These are phyloP conservation scores for Hydrozoanthus gracilis DNA, from an alignment of 92 coral and sea anemone species.

Conservation along the genomic window DNA sequence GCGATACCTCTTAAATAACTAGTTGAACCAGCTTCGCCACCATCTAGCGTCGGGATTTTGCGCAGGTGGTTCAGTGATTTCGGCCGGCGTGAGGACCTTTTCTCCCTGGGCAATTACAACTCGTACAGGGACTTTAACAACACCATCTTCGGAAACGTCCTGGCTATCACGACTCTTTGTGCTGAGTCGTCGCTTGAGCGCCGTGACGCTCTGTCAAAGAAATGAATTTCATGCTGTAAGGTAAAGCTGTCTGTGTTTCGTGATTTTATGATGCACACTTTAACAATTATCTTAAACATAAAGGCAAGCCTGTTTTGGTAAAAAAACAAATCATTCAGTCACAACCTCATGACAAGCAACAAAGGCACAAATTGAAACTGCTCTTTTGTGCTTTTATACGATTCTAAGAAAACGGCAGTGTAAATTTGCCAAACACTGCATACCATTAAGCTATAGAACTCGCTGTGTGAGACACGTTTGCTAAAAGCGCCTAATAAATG, in stretches of 20 bases:
- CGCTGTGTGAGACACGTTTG: too few relatives aligned
- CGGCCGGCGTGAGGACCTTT: constrained; percentile 33
- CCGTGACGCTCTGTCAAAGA: constrained; percentile 34
- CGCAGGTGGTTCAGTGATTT: constrained; percentile 1
- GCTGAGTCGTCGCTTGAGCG: constrained; percentile 37
- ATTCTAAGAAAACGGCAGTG: too few relatives aligned
- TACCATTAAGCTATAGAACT: too few relatives aligned
- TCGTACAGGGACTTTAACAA: constrained; percentile 36
- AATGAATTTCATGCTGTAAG: constrained; percentile 46
- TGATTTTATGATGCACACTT: neutral
- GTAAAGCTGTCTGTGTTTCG: neutral
- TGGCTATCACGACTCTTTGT: constrained; percentile 35
- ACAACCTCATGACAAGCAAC: too few relatives aligned
- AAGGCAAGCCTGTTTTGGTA: too few relatives aligned
- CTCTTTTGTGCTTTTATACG: too few relatives aligned
- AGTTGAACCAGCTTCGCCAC: constrained; percentile 46
- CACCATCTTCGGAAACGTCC: neutral
- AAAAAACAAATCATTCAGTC: too few relatives aligned
- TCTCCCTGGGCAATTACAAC: constrained; percentile 44
- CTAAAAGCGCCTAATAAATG: too few relatives aligned
- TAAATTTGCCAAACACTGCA: too few relatives aligned
- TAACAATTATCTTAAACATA: neutral
- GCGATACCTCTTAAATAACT: neutral
- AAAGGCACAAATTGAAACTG: too few relatives aligned
- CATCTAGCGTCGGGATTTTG: constrained; percentile 2